Base-by-base conservation (phyloP, 2,113 vertebrate species). In the Pluvialis apricaria region DNA sequence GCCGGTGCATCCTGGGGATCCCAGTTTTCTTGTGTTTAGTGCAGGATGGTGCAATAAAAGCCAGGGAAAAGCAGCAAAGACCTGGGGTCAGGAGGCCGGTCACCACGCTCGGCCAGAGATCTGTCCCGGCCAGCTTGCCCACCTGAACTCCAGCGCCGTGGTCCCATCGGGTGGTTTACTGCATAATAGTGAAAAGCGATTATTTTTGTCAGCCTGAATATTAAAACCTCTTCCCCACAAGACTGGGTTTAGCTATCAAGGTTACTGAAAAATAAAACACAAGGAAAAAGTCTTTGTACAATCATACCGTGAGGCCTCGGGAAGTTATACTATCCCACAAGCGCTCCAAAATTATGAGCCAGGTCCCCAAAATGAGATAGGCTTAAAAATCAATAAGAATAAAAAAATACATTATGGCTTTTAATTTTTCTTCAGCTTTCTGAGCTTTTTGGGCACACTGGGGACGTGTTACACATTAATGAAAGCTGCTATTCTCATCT, bases 331-430 rank as follows among this genome's bases (percentile, higher is more conserved):
- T 68, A n/a, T 95, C 89, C 87, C 82, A 76, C 71, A 60, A 94
- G 82, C 0, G 0, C 64, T 95, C 78, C 82, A 68, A 86, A 95
- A 94, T 90, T 26, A 95, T 3, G 17, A 96, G 60, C 87, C 93
- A 94, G 71, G 68, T 85, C 69, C 82, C 71, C 91, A 77, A 62
- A 95, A 95, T 89, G 78, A 95, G 90, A 92, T 92, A 77, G 95
- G 90, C 96, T 95, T 96, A 95, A 94, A 96, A 96, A 97, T 97
- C 96, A 97, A 97, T 97, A 97, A 90, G 90, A 96, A 93, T 94
- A 70, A 94, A 78, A 93, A 96, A 94, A 70, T 92, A 92, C 93
- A 81, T 96, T 91, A 95, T 55, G 68, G 81, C 73, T 96, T 97
- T 94, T 94, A 96, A 97, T 97, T 97, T 97, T 95, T 95, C 87